Evolutionary conservation across 2,797 vertebrate genomes (phyloP), one percentile per base, ranked within the genome.

Genomic region (Danio aesculapii): DNA sequence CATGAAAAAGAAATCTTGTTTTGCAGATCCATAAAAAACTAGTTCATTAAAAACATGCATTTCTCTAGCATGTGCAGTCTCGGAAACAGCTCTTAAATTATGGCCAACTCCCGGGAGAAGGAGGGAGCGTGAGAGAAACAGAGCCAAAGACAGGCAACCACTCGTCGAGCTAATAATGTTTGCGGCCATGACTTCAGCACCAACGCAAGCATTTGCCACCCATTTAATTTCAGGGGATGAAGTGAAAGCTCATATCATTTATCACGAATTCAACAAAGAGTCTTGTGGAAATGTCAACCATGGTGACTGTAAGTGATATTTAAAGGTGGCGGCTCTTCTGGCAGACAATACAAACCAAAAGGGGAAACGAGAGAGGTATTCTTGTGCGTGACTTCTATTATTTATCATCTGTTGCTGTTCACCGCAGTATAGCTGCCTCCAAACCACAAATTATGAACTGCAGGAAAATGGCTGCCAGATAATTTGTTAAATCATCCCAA

Each of bases 1-100:
- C 91, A 88, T 92, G 90, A 92, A 92, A 93, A 85, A 90, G 83
- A 84, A 92, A 90, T 89, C 90, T 90, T 89, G 90, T 92, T 91
- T 89, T 81, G 75, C 82, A 83, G 88, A 92, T 92, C 89, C 88
- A 92, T 93, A 30, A 30, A 30, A 30, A 81, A 93, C 92, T 90
- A 90, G 91, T 92, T 84, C 90, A 90, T 91, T 88, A 90, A 89
- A 88, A 84, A 71, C 49, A 57, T 44, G 44, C 19, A 83, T 59
- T 86, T 81, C 64, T 77, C 44, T 30, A 79, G 75, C 88, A 85
- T 88, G 85, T 89, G 88, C 89, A 87, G 86, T 80, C 17, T 55
- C 85, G 89, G 88, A 87, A 83, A 82, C 79, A 87, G 84, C 84
- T 83, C 90, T 92, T 93, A 92, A 93, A 93, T 94, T 89, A 91